Percentiles rank a stretch among this genome's conserved stretches.
phyloP scores from a whole-genome alignment of 1,140 invertebrate species.

The Drosophila murphyi region DNA sequence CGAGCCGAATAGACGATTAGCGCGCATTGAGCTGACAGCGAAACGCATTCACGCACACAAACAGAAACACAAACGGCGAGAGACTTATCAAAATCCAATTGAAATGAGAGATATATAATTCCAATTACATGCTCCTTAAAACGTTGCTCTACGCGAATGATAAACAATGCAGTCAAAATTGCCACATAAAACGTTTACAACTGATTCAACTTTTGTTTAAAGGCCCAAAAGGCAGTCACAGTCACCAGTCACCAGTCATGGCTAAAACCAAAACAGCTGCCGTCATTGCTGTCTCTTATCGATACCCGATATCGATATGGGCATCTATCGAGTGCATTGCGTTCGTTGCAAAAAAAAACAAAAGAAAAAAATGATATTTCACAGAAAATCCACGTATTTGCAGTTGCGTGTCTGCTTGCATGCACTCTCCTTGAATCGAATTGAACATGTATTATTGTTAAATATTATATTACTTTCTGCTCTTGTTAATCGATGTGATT shows the following conservation, averaged over 20 bases:
- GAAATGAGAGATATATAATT: slow-evolving; percentile 3
- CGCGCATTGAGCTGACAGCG: slow-evolving; percentile 42
- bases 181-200: slow-evolving; percentile 23
- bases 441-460: slow-evolving; percentile 29
- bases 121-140: slow-evolving; percentile 14
- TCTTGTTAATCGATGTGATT: slow-evolving; percentile 56
- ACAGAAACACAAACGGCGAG: slow-evolving; percentile 13
- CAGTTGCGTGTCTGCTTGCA: slow-evolving; percentile 5
- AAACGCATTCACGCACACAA: slow-evolving; percentile 10
- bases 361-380: slow-evolving; percentile 31
- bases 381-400: slow-evolving; percentile 41
- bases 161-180: slow-evolving; percentile 8
- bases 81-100: slow-evolving; percentile 41
- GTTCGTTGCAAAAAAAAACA: slow-evolving; percentile 39
- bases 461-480: slow-evolving; percentile 38
- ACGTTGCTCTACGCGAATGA: neutral
- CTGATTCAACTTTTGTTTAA: slow-evolving; percentile 33
- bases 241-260: slow-evolving; percentile 44
- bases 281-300: slow-evolving; percentile 61
- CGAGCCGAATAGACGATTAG: slow-evolving; percentile 32
- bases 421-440: slow-evolving; percentile 3
- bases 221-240: slow-evolving; percentile 38
- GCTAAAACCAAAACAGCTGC: slow-evolving; percentile 72
- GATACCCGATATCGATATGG: slow-evolving; percentile 47
- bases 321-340: slow-evolving; percentile 45